Base-by-base conservation (phyloP, 1,140 invertebrate genomes). In the Belonocnema kinseyi region DNA sequence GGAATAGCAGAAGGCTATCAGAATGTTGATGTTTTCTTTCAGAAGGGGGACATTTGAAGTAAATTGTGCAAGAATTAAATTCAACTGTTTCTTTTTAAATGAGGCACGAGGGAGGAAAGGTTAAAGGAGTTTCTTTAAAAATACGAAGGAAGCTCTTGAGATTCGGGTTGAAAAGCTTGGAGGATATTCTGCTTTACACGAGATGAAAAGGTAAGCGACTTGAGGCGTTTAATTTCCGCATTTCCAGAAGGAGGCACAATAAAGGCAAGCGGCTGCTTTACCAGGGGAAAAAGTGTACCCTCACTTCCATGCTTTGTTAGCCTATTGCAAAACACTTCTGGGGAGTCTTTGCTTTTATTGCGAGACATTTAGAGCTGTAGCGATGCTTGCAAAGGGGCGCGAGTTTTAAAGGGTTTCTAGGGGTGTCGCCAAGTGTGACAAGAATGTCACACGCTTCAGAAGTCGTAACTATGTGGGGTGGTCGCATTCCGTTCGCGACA, bases 371-470 rank as follows among this genome's bases (percentile, higher is more conserved):
- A 83, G 77, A 78, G 80, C 84, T 84, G 82, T 78, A 74, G 78
- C 82, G 81, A 77, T 77, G 78, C 72, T 76, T 61, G 81, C 71
- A 77, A 81, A 77, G 80, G 80, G 77, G 77, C 72, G 53, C 80
- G 21, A 40, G 26, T 61, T 61, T 61, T 61, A 61, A 78, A 82
- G 78, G 85, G 75, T 85, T 79, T 83, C 79, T 77, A 83, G 70
- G 77, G 71, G 82, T 84, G 85, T 85, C 82, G 85, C 82, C 79
- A 83, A 83, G 85, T 86, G 85, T 89, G 87, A 89, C 89, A 89
- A 89, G 88, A 90, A 88, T 88, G 86, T 89, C 88, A 88, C 86
- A 86, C 84, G 87, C 82, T 89, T 86, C 83, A 82, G 77, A 86
- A 86, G 82, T 78, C 83, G 82, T 85, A 85, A 84, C 86, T 86